These are phyloP conservation scores for Zaprionus africanus DNA, from an alignment of 1,140 invertebrate genomes.

Conservation along the genomic window DNA sequence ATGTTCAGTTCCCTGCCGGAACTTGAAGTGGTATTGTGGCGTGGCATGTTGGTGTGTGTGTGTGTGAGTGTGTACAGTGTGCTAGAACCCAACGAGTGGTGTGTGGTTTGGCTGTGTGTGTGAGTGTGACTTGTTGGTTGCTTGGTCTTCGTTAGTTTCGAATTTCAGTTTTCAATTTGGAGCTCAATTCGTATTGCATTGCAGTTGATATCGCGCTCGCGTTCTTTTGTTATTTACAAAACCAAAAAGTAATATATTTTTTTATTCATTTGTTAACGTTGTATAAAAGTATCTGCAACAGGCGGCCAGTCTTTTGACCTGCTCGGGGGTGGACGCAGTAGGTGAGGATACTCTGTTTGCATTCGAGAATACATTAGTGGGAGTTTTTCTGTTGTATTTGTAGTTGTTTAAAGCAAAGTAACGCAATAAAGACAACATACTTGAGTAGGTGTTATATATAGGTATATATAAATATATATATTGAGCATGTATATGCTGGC, in stretches of 20 bases:
- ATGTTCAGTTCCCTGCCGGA: conserved; percentile 15
- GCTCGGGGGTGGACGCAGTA: not conserved
- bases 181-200: conserved; percentile 44
- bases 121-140: conserved; percentile 59
- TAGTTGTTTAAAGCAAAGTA: conserved; percentile 54
- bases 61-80: conserved; percentile 32
- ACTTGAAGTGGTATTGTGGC: conserved; percentile 20
- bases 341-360: conserved; percentile 1
- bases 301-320: conserved; percentile 30
- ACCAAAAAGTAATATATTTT: conserved; percentile 82
- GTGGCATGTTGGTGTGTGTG: conserved; percentile 17
- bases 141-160: conserved; percentile 53
- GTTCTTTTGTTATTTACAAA: conserved; percentile 72
- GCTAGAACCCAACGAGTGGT: conserved; percentile 41
- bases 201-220: conserved; percentile 24
- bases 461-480: conserved; percentile 50
- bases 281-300: conserved; percentile 31
- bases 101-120: conserved; percentile 24
- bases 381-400: not conserved
- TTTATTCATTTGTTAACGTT: conserved; percentile 11
- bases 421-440: conserved; percentile 72
- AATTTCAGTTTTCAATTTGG: conserved; percentile 45
- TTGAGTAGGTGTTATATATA: conserved; percentile 52
- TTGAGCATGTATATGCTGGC: conserved; percentile 33
- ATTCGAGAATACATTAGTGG: not conserved